phyloP scores from a whole-genome alignment of 2,113 vertebrate species.

The Nothobranchius kuhntae region DNA sequence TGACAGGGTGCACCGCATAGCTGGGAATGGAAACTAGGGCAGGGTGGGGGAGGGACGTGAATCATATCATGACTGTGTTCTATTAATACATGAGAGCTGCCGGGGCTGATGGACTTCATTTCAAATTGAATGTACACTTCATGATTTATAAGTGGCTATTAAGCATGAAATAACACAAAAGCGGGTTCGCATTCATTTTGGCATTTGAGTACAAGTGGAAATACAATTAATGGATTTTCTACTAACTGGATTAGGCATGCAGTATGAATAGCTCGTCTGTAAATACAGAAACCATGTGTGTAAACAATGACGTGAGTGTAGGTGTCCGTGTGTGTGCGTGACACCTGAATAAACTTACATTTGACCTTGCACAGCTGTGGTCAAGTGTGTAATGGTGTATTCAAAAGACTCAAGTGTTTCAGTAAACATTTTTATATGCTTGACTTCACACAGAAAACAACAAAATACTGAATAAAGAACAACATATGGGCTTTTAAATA shows the following conservation, averaged over 20 bases:
- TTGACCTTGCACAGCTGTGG: constrained; percentile 13
- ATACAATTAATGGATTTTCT: constrained; percentile 17
- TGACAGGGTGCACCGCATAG: constrained; percentile 56
- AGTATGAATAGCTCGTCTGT: constrained; percentile 45
- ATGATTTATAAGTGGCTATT: constrained; percentile 51
- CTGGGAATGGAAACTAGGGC: constrained; percentile 76
- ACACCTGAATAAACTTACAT: constrained; percentile 11
- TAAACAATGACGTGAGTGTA: neutral
- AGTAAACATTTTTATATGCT: neutral
- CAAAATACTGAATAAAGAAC: neutral
- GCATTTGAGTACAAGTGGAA: constrained; percentile 13
- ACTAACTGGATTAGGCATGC: constrained; percentile 20
- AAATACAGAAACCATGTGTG: constrained; percentile 42
- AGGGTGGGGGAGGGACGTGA: constrained; percentile 38
- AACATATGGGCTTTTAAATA: no score
- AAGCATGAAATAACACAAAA: constrained; percentile 38
- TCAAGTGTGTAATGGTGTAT: neutral
- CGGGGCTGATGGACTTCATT: constrained; percentile 60
- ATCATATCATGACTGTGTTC: constrained; percentile 82
- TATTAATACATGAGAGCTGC: constrained; percentile 91
- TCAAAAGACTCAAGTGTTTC: neutral
- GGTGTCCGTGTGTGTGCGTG: neutral
- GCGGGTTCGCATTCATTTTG: constrained; percentile 35
- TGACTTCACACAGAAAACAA: neutral
- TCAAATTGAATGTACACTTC: constrained; percentile 54